Conservation (phyloP, 2,113 vertebrate species). For the Charadrius vociferus region DNA sequence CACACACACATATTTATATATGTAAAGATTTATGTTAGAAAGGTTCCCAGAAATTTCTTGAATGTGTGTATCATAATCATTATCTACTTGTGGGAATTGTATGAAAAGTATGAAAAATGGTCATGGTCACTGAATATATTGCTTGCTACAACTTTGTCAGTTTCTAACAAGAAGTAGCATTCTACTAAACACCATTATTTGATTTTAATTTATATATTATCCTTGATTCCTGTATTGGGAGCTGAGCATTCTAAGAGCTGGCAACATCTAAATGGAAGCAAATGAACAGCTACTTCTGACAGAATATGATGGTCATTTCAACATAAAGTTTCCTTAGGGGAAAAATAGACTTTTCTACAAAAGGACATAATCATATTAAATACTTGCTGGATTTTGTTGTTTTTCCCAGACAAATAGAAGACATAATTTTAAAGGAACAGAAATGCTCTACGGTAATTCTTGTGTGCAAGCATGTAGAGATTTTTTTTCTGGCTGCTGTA, state of each 20-base stretch:
- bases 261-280: not conserved
- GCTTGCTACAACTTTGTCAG: not conserved
- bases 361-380: not conserved
- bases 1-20: not conserved
- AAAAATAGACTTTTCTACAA: not conserved
- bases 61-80: not conserved
- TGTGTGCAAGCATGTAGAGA: not conserved
- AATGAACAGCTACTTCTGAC: not conserved
- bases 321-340: not conserved
- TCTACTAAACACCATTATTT: not conserved
- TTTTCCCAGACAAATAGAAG: not conserved
- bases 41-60: not conserved
- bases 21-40: not conserved
- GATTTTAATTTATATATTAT: not conserved
- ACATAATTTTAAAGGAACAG: not conserved
- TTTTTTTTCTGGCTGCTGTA: conserved; percentile 4
- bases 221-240: not conserved
- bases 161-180: not conserved
- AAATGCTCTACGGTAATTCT: not conserved
- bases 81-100: not conserved
- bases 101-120: not conserved
- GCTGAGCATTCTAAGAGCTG: not conserved
- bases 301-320: not conserved
- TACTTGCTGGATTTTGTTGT: not conserved
- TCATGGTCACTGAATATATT: not conserved